phyloP scores from a whole-genome alignment of 2,888 invertebrate genomes.

The Sericinus montela region DNA sequence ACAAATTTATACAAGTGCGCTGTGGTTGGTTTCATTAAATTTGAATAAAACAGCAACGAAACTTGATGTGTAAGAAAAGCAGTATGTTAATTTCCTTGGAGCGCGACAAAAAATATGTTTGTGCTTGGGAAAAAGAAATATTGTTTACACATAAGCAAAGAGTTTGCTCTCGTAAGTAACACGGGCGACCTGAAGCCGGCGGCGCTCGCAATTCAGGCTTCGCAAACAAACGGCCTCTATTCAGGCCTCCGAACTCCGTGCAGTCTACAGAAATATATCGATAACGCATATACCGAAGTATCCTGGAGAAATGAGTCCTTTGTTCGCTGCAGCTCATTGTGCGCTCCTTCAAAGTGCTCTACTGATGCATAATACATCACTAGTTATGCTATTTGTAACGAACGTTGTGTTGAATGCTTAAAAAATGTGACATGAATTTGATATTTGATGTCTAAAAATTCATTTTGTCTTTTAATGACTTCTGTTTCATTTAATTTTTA shows the following conservation, averaged over 20 bases:
- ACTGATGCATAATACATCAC: no score
- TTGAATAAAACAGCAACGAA: no score
- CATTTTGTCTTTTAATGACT: no score
- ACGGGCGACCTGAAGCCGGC: constrained; percentile 39
- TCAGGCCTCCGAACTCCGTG: constrained; percentile 23
- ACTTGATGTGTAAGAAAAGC: constrained; percentile 16
- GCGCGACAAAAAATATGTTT: constrained; percentile 11
- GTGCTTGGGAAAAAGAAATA: constrained; percentile 14
- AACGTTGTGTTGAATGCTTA: no score
- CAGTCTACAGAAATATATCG: constrained; percentile 40
- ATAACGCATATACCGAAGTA: constrained; percentile 40
- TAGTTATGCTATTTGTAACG: no score
- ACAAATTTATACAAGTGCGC: no score
- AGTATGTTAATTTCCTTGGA: constrained; percentile 10
- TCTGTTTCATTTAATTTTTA: no score
- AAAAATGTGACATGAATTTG: no score
- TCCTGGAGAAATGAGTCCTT: constrained; percentile 51
- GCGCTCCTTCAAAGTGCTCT: constrained; percentile 10
- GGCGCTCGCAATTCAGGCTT: constrained; percentile 50
- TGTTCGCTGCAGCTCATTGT: constrained; percentile 47
- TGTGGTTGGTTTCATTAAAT: no score
- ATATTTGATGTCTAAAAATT: no score
- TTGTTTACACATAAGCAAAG: constrained; percentile 17
- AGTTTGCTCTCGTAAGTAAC: constrained; percentile 23
- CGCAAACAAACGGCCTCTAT: constrained; percentile 40